Evolutionary conservation across 2,797 vertebrate genomes (phyloP), one percentile per base, ranked within the genome.

Genomic region (Chaetophractus vellerosus): DNA sequence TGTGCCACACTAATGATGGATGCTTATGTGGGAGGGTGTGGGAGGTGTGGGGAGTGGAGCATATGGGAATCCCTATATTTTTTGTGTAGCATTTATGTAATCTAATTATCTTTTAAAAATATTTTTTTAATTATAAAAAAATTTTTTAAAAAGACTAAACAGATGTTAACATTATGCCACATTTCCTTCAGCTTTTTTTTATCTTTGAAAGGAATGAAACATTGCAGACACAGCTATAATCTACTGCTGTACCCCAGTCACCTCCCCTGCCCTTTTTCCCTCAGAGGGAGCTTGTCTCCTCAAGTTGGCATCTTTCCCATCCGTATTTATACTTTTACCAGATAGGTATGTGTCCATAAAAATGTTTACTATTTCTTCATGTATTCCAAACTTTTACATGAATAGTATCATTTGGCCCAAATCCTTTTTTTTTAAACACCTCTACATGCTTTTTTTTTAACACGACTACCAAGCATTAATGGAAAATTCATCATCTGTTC

Each of bases 401-500:
- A 31, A 26, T 55, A 9, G 15, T 36, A 23, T 69, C 16, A 71
- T 71, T 55, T 63, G 63, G 55, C 64, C 68, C 26, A 64, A 45
- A 71, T 19, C 72, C 41, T 83, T 68, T 28, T 81, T 57, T 48
- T 55, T 64, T 31, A 57, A 66, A 28, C 23, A 90, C 80, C 91
- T n/a, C 36, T 23, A 74, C 14, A 74, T 38, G 21, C 31, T 89
- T 76, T 89, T 45, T 88, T 64, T 64, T 82, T 36, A 89, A 89
- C 31, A 59, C 99, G 98, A 99, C 99, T 99, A 99, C 98, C 98
- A 98, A 99, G 99, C 99, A 98, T 99, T 99, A 98, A 98, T 99
- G 99, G 99, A 99, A 99, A 99, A 99, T 98, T 99, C 98, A 98
- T 99, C 99, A 99, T 99, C 98, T 98, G 98, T 99, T 98, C 99